Evolutionary conservation across 2,113 vertebrate genomes (phyloP).

Genomic region (Thamnaconus septentrionalis): DNA sequence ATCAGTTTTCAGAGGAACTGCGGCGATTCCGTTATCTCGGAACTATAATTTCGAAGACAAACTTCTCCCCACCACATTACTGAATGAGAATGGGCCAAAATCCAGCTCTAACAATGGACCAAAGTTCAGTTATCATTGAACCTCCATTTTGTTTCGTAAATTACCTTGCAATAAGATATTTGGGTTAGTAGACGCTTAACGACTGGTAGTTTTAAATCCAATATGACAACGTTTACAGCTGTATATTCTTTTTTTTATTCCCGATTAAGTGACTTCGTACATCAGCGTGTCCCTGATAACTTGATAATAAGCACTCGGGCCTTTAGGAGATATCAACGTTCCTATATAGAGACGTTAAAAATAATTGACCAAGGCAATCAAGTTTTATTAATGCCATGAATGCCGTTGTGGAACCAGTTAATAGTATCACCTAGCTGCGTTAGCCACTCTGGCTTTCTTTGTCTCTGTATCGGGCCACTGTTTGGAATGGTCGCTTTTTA

Average conservation of each 20-base stretch:
- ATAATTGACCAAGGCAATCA: too few relatives aligned
- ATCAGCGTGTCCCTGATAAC: background rate
- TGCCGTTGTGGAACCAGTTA: too few relatives aligned
- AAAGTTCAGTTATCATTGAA: background rate
- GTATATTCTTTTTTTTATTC: too few relatives aligned
- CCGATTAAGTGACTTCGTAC: too few relatives aligned
- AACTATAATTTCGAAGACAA: too few relatives aligned
- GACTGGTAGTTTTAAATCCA: background rate
- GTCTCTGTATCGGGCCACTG: background rate
- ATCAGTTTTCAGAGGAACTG: too few relatives aligned
- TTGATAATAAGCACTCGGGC: too few relatives aligned
- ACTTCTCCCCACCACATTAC: too few relatives aligned
- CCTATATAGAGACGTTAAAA: too few relatives aligned
- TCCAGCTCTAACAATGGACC: background rate
- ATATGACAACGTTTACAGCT: background rate
- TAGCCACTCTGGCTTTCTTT: background rate
- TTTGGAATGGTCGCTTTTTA: background rate
- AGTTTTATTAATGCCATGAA: too few relatives aligned
- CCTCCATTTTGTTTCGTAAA: constrained; percentile 66
- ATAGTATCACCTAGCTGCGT: background rate
- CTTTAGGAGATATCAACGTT: too few relatives aligned
- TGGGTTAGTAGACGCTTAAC: background rate
- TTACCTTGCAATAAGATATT: constrained; percentile 3
- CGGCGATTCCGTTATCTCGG: background rate
- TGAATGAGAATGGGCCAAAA: too few relatives aligned